phyloP scores from a whole-genome alignment of 1,140 invertebrate species.

The Charaxes varanes region DNA sequence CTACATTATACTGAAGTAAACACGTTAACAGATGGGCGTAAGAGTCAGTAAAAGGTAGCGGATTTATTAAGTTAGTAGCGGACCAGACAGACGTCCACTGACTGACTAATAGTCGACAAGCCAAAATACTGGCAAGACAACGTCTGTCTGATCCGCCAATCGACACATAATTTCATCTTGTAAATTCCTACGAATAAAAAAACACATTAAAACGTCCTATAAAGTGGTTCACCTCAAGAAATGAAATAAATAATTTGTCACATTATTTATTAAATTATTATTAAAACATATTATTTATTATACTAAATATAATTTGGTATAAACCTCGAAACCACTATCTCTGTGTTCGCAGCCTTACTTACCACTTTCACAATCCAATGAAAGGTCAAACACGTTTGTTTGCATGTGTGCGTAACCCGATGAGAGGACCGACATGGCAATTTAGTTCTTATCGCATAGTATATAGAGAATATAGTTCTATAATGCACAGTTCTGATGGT shows the following conservation, averaged over 20 bases:
- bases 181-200: too few relatives aligned
- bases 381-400: constrained; percentile 47
- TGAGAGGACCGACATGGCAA: neutral
- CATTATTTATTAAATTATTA: too few relatives aligned
- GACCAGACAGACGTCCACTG: too few relatives aligned
- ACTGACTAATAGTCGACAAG: too few relatives aligned
- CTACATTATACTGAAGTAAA: constrained; percentile 11
- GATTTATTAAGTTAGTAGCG: neutral
- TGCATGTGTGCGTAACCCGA: constrained; percentile 25
- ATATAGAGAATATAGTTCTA: constrained; percentile 5
- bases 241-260: too few relatives aligned
- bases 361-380: constrained; percentile 47
- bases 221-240: too few relatives aligned
- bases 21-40: neutral
- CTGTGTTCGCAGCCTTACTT: constrained; percentile 18
- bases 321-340: constrained; percentile 6
- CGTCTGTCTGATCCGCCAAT: too few relatives aligned
- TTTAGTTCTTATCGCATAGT: constrained; percentile 1
- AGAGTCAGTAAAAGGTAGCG: constrained; percentile 7
- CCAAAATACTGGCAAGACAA: too few relatives aligned
- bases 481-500: constrained; percentile 11
- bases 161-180: too few relatives aligned
- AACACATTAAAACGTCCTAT: too few relatives aligned
- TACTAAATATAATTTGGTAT: too few relatives aligned
- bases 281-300: neutral